These are phyloP conservation scores for Silurus lanzhouensis DNA, from an alignment of 2,797 vertebrate genomes.

Conservation along the genomic window DNA sequence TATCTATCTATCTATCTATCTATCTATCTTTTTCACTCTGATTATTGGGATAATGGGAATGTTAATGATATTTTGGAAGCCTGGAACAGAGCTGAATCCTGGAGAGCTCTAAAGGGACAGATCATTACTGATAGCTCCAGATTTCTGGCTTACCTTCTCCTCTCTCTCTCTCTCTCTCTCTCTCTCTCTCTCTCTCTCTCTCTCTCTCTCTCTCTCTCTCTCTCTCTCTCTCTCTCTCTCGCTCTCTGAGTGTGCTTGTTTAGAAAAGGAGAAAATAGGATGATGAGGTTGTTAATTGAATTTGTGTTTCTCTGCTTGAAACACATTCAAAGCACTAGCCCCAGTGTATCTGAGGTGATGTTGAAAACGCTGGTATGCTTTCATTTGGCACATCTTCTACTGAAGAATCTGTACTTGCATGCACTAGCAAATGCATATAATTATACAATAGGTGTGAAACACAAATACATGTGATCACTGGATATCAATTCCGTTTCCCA, in stretches of 20 bases:
- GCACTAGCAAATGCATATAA: not conserved
- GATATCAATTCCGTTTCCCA: not conserved
- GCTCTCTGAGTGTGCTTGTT: not conserved
- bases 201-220: not conserved
- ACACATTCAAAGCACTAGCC: not conserved
- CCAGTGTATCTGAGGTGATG: not conserved
- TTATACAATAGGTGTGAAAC: not conserved
- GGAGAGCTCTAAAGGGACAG: conserved; percentile 18
- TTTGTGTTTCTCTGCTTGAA: not conserved
- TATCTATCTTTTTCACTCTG: not conserved
- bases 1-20: not conserved
- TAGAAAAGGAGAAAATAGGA: not conserved
- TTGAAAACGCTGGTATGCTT: not conserved
- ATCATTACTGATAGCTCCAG: conserved; percentile 10
- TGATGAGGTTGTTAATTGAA: conserved; percentile 3
- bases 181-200: not conserved
- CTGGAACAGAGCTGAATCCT: conserved; percentile 12
- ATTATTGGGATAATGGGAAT: conserved; percentile 13
- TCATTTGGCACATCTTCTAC: not conserved
- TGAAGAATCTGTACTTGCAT: no score
- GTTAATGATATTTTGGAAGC: conserved; percentile 10
- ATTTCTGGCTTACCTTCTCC: not conserved
- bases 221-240: not conserved
- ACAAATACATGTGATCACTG: not conserved
- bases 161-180: no score